phyloP scores from a whole-genome alignment of 2,797 vertebrate species.

The Enteromius treurensis region DNA sequence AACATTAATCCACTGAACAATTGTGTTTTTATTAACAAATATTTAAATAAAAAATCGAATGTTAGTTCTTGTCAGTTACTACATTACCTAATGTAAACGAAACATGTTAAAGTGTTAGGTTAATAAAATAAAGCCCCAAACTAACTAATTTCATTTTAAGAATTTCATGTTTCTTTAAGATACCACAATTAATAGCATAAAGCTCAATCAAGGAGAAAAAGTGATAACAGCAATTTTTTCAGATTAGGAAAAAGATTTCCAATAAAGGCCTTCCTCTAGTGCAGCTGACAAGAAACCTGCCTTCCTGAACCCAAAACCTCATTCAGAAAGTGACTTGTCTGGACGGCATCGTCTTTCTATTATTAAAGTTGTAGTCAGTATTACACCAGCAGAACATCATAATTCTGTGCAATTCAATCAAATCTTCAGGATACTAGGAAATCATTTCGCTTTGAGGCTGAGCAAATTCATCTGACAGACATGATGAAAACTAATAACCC shows the following conservation, averaged over 20 bases:
- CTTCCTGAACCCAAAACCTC: background rate
- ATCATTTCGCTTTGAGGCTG: background rate
- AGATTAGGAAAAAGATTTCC: background rate
- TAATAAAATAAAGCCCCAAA: background rate
- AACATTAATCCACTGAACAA: too few relatives aligned
- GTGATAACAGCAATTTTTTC: background rate
- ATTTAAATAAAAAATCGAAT: background rate
- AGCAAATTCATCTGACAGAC: conserved; percentile 3
- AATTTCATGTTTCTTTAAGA: background rate
- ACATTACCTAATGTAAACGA: background rate
- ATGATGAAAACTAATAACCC: conserved; percentile 1
- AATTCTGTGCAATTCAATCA: conserved; percentile 10
- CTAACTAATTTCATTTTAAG: background rate
- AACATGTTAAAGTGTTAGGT: background rate
- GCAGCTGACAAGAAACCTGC: background rate
- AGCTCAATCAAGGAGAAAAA: background rate
- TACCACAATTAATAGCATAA: background rate
- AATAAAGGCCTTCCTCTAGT: background rate
- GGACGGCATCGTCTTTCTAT: background rate
- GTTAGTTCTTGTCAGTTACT: background rate
- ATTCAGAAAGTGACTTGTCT: conserved; percentile 4
- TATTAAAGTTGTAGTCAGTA: conserved; percentile 21
- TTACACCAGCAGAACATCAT: conserved; percentile 8
- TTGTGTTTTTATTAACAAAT: background rate
- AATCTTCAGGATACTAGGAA: background rate